Evolutionary conservation across 2,888 invertebrate species (phyloP).

Genomic region (Athalia rosae): DNA sequence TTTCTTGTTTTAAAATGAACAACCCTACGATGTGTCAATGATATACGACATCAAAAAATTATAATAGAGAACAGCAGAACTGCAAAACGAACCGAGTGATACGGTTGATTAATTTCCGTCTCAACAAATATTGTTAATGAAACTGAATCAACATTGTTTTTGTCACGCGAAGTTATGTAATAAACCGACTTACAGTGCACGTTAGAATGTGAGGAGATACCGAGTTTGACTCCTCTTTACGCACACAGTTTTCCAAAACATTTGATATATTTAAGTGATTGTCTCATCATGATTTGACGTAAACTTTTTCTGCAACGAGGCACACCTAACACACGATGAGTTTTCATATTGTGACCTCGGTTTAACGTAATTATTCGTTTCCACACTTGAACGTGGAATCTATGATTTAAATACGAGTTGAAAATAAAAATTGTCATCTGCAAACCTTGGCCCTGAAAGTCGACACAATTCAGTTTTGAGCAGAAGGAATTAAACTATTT

Average conservation of each 20-base stretch:
- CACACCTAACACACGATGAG: conserved; percentile 22
- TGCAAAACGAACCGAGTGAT: neutral
- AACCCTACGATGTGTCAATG: conserved; percentile 9
- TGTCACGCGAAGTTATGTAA: neutral
- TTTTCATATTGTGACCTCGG: neutral
- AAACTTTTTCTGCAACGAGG: neutral
- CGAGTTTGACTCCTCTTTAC: too few species aligned
- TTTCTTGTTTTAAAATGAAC: conserved; percentile 55
- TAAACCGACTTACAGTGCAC: neutral
- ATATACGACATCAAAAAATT: neutral
- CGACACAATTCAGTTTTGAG: conserved; percentile 12
- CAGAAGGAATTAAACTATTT: conserved; percentile 16
- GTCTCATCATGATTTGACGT: too few species aligned
- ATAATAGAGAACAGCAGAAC: neutral
- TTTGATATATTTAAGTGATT: too few species aligned
- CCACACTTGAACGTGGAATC: too few species aligned
- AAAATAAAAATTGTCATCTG: too few species aligned
- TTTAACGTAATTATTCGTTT: conserved; percentile 31
- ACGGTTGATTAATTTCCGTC: neutral
- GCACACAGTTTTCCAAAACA: too few species aligned
- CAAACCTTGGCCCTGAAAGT: too few species aligned
- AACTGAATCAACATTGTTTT: neutral
- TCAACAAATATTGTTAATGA: neutral
- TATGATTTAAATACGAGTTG: too few species aligned
- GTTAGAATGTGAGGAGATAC: too few species aligned